phyloP scores from a whole-genome alignment of 2,113 vertebrate species.

The Otocyon megalotis region DNA sequence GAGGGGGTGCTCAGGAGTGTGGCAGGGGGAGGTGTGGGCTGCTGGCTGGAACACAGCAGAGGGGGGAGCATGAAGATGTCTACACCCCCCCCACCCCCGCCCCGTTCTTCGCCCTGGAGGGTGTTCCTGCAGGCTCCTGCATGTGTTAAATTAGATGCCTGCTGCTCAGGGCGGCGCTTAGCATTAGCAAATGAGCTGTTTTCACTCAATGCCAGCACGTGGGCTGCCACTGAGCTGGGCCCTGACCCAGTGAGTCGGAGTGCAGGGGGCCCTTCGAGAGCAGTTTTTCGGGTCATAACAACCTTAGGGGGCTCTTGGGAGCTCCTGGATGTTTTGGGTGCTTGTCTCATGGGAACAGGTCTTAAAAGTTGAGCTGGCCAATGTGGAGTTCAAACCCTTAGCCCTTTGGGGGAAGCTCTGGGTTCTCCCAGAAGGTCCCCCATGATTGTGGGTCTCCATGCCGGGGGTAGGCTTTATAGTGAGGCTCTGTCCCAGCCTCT shows the following conservation, averaged over 20 bases:
- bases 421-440: not conserved
- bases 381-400: not conserved
- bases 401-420: not conserved
- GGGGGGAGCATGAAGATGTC: fast-evolving
- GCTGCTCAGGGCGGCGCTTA: not conserved
- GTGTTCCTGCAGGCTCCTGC: not conserved
- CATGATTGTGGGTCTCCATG: not conserved
- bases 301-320: not conserved
- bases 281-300: not conserved
- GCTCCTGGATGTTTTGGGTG: not conserved
- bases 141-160: not conserved
- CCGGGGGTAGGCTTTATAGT: not conserved
- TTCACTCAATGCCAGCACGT: not conserved
- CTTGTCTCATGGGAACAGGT: not conserved
- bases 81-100: fast-evolving
- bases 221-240: not conserved
- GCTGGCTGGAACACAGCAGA: not conserved
- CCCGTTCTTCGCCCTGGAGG: not conserved
- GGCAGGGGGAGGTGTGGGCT: not conserved
- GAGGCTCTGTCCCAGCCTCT: not conserved
- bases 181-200: not conserved
- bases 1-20: not conserved
- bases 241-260: not conserved
- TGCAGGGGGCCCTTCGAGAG: not conserved
- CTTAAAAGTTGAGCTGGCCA: not conserved